These are phyloP conservation scores for Ceratina japonica DNA, from an alignment of 1,140 invertebrate species.

Conservation along the genomic window DNA sequence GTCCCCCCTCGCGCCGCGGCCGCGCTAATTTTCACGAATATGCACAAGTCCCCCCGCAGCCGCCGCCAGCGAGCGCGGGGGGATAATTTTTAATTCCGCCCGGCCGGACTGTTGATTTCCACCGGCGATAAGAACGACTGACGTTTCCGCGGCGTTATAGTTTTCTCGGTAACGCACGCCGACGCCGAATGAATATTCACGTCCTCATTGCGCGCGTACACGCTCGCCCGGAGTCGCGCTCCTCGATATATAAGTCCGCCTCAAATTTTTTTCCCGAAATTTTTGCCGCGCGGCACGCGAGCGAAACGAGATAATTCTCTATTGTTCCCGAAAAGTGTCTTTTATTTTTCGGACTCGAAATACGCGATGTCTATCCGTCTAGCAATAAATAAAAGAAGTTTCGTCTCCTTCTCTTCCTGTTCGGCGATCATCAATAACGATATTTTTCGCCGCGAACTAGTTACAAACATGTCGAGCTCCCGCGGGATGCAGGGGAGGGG, in stretches of 20 bases:
- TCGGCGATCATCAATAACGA: slow-evolving; percentile 20
- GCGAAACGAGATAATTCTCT: neutral
- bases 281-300: neutral
- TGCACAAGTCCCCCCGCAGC: neutral
- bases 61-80: neutral
- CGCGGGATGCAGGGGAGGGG: neutral
- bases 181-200: slow-evolving; percentile 1
- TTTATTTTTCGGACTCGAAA: neutral
- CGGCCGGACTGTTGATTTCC: neutral
- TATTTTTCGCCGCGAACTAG: slow-evolving; percentile 27
- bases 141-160: neutral
- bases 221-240: neutral
- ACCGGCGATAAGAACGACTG: slow-evolving; percentile 1
- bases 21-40: slow-evolving; percentile 39
- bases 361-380: neutral
- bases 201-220: neutral
- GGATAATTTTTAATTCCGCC: slow-evolving; percentile 27
- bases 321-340: no score
- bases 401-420: neutral
- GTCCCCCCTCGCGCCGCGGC: slow-evolving; percentile 1
- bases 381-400: neutral
- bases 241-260: neutral
- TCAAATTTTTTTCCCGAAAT: neutral
- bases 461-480: slow-evolving; percentile 21
- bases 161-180: neutral